Base-by-base conservation (phyloP, 2,113 vertebrate species). In the Phyllopteryx taeniolatus region DNA sequence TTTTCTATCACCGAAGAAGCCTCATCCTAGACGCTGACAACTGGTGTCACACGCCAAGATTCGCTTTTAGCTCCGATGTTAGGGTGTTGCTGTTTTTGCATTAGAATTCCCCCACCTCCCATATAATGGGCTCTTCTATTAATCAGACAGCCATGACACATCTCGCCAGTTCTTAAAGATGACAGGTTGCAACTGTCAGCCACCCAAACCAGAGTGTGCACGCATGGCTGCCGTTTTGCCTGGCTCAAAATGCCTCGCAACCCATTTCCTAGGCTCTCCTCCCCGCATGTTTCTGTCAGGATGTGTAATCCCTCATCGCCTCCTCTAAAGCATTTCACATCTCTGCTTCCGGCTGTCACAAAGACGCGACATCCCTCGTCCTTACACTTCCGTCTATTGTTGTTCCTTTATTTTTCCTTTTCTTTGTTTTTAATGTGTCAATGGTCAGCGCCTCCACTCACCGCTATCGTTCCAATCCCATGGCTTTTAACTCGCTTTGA, bases 301-400 rank as follows among this genome's bases (percentile, higher is more conserved):
- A 73, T 71, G 53, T 71, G 79, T 79, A 82, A 85, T 87, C 79
- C 72, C 81, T 79, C 78, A 77, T 82, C 84, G 77, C 77, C 79
- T 83, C 79, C 33, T 60, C 74, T 63, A 77, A 89, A 73, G 68
- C 75, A 68, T 80, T 69, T 78, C 74, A 76, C 68, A 77, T 81
- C 51, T 74, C 74, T 71, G 61, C 74, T 68, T 76, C 64, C 72
- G 59, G 60, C 81, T 85, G 76, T 75, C 77, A 81, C 44, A 66
- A 31, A 31, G 64, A 47, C n/a, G 44, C 6, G 43, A 46, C 63
- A 27, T 27, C 59, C 35, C 15, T 35, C 59, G 14, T 35, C 31
- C 14, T 31, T 35, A 7, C 59, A 17, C 31, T 61, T 31, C 31
- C 13, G 22, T 5, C 56, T 59, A 19, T 61, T 61, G 59, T 31